A percentile compares a stretch with the other conserved stretches of the same genome.
phyloP scores from a whole-genome alignment of 2,797 vertebrate species.

The Spinibarbus caldwelli region DNA sequence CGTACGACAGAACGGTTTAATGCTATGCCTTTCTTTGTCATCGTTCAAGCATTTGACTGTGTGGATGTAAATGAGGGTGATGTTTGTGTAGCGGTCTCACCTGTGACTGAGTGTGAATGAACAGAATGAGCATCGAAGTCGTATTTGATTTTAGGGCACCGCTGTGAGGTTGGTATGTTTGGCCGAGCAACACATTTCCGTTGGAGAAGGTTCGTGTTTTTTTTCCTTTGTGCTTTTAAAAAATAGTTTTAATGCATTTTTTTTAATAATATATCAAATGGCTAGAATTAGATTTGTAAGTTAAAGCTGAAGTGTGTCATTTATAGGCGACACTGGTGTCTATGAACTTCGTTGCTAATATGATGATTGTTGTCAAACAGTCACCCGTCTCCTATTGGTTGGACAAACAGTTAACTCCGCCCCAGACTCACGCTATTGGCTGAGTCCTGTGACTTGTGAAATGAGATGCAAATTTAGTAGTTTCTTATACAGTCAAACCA shows the following conservation, averaged over 20 bases:
- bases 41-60: not conserved
- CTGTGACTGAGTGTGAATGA: not conserved
- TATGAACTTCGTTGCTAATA: not conserved
- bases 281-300: not conserved
- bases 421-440: not conserved
- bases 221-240: not conserved
- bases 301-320: not conserved
- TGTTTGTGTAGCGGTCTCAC: not conserved
- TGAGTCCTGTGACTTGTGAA: not conserved
- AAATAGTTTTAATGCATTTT: too few species aligned
- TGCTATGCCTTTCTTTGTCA: not conserved
- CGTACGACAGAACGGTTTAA: not conserved
- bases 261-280: not conserved
- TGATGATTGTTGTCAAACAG: not conserved
- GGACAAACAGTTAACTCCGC: not conserved
- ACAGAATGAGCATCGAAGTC: not conserved
- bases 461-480: not conserved
- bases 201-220: constrained; percentile 33
- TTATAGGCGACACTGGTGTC: too few species aligned
- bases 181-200: constrained; percentile 12
- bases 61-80: not conserved
- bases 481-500: too few species aligned
- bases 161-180: constrained; percentile 50
- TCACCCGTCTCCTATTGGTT: not conserved
- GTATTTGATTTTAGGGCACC: constrained; percentile 14